Conservation (phyloP, 2,888 invertebrate species). For the Platypus cylindrus region DNA sequence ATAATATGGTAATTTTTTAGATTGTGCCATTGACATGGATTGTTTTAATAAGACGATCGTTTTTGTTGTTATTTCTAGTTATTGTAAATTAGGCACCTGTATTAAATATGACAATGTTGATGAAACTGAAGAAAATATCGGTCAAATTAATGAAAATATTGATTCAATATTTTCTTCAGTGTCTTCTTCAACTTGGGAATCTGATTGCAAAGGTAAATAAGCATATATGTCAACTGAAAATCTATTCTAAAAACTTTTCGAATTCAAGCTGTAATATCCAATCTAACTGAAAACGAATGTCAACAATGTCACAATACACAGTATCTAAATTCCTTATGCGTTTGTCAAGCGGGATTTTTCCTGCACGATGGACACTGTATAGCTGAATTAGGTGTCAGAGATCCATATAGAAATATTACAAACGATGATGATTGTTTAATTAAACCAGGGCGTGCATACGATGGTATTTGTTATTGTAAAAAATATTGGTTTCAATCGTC, state of each 20-base stretch:
- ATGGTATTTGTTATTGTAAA: slow-evolving; percentile 20
- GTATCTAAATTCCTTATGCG: slow-evolving; percentile 14
- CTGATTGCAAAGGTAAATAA: too few species aligned
- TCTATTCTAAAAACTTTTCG: too few species aligned
- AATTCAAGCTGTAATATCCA: slow-evolving; percentile 1
- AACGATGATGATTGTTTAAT: slow-evolving; percentile 18
- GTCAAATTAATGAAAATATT: too few species aligned
- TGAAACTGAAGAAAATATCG: too few species aligned
- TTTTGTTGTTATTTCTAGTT: slow-evolving; percentile 5
- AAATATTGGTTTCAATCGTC: slow-evolving; percentile 21
- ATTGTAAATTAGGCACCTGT: slow-evolving; percentile 20
- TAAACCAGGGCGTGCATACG: slow-evolving; percentile 18
- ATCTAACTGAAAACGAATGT: slow-evolving; percentile 7
- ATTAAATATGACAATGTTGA: neutral
- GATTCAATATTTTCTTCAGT: too few species aligned
- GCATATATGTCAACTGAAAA: too few species aligned
- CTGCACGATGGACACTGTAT: slow-evolving; percentile 14
- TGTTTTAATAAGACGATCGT: slow-evolving; percentile 13
- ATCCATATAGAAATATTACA: slow-evolving; percentile 8
- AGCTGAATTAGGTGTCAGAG: slow-evolving; percentile 20
- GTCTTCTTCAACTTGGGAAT: too few species aligned
- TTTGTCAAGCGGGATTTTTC: slow-evolving; percentile 20
- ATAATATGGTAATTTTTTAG: slow-evolving; percentile 12
- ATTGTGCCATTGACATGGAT: slow-evolving; percentile 20
- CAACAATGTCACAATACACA: slow-evolving; percentile 6